Evolutionary conservation across 2,888 invertebrate species (phyloP).

Genomic region (Unio delphinus): DNA sequence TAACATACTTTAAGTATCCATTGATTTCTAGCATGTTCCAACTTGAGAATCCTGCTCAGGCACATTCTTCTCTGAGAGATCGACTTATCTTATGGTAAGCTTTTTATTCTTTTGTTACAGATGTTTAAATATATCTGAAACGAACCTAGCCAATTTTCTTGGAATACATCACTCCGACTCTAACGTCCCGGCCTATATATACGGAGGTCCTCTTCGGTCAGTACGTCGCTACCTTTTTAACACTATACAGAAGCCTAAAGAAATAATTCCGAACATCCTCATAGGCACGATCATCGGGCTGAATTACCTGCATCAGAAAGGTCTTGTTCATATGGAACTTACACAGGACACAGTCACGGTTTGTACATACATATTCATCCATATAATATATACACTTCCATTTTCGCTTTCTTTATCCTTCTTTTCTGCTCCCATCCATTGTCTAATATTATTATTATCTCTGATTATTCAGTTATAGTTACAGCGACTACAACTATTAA

Average conservation of each 20-base stretch:
- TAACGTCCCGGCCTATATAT: slow-evolving; percentile 41
- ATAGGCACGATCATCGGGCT: slow-evolving; percentile 38
- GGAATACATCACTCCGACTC: slow-evolving; percentile 46
- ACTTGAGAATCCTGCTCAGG: too few relatives aligned
- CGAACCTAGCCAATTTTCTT: slow-evolving; percentile 46
- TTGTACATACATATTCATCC: slow-evolving; percentile 9
- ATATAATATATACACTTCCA: too few relatives aligned
- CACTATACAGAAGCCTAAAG: slow-evolving; percentile 19
- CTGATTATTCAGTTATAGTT: too few relatives aligned
- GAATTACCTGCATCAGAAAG: slow-evolving; percentile 55
- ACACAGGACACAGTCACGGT: slow-evolving; percentile 63
- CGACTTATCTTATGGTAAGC: too few relatives aligned
- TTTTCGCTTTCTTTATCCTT: too few relatives aligned
- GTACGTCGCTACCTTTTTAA: slow-evolving; percentile 28
- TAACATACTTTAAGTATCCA: too few relatives aligned
- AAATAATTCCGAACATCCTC: slow-evolving; percentile 27
- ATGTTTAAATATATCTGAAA: slow-evolving; percentile 30
- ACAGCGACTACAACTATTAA: too few relatives aligned
- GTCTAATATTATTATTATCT: too few relatives aligned
- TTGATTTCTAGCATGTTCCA: too few relatives aligned
- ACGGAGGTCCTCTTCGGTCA: slow-evolving; percentile 40
- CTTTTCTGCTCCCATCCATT: too few relatives aligned
- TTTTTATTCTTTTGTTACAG: slow-evolving; percentile 22
- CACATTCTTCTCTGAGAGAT: too few relatives aligned
- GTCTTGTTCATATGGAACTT: slow-evolving; percentile 64